Conservation (phyloP, 2,797 vertebrate species). For the Lateolabrax maculatus region DNA sequence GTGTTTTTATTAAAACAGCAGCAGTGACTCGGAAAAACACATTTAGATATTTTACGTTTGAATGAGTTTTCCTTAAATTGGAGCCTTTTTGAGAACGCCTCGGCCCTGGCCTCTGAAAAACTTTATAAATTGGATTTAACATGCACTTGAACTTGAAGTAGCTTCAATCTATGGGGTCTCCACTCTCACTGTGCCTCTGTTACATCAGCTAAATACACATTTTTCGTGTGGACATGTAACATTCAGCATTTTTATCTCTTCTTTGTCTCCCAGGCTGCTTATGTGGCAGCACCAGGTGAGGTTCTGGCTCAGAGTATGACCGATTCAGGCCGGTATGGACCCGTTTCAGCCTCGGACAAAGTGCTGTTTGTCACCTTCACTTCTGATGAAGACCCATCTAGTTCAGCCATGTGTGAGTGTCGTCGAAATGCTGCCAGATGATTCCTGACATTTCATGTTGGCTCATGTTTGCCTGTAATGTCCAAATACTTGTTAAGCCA, state of each 20-base stretch:
- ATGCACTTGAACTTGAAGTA: slow-evolving; percentile 25
- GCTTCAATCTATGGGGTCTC: background rate
- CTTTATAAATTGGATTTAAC: slow-evolving; percentile 31
- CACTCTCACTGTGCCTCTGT: background rate
- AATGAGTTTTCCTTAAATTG: slow-evolving; percentile 32
- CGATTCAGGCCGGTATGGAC: slow-evolving; percentile 9
- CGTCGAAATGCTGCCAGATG: slow-evolving; percentile 39
- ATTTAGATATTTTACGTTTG: slow-evolving; percentile 30
- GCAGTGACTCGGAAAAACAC: slow-evolving; percentile 18
- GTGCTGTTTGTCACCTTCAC: slow-evolving; percentile 83
- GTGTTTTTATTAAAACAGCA: background rate
- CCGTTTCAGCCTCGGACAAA: slow-evolving; percentile 62
- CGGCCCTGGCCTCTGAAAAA: slow-evolving; percentile 8
- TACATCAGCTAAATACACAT: slow-evolving; percentile 2
- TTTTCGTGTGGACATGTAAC: background rate
- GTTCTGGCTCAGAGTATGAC: slow-evolving; percentile 70
- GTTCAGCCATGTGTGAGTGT: slow-evolving; percentile 90
- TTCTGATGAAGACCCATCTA: slow-evolving; percentile 64
- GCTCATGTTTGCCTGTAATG: background rate
- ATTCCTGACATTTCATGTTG: background rate
- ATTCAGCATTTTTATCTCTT: background rate
- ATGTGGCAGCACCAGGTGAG: slow-evolving; percentile 69
- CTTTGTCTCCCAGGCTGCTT: slow-evolving; percentile 68
- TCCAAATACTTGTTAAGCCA: slow-evolving; percentile 6
- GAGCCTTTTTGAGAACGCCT: slow-evolving; percentile 1